phyloP scores from a whole-genome alignment of 2,888 invertebrate genomes.

The Volucella zonaria region DNA sequence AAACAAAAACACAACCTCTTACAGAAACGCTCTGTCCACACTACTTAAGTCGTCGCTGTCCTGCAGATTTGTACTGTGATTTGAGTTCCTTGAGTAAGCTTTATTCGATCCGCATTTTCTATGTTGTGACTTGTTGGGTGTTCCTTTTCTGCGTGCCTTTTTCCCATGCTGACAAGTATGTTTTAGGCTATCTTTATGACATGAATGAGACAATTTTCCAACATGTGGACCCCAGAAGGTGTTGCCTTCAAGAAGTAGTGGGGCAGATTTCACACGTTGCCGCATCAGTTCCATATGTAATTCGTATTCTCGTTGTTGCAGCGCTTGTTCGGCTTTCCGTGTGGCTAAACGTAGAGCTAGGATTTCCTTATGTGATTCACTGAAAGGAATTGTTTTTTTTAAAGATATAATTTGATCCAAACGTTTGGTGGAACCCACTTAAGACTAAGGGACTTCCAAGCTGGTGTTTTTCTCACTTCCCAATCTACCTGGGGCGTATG shows the following conservation, averaged over 20 bases:
- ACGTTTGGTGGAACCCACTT: conserved; percentile 76
- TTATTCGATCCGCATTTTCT: conserved; percentile 63
- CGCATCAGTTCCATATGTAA: conserved; percentile 82
- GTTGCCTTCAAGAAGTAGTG: conserved; percentile 80
- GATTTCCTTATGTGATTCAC: conserved; percentile 81
- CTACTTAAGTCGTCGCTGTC: conserved; percentile 81
- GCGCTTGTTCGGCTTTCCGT: conserved; percentile 81
- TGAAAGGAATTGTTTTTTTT: conserved; percentile 56
- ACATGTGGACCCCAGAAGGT: conserved; percentile 81
- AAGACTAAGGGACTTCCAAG: conserved; percentile 81
- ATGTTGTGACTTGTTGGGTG: conserved; percentile 74
- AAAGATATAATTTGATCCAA: not conserved
- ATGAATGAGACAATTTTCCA: conserved; percentile 80
- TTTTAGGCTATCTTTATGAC: conserved; percentile 78
- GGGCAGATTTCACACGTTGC: conserved; percentile 81
- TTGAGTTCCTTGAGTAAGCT: conserved; percentile 76
- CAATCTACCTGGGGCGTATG: conserved; percentile 79
- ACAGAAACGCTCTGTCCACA: conserved; percentile 80
- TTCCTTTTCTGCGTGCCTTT: conserved; percentile 35
- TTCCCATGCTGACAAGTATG: conserved; percentile 76
- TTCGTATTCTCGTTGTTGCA: conserved; percentile 81
- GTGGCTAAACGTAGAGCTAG: conserved; percentile 80
- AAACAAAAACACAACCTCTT: conserved; percentile 25
- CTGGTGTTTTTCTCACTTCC: conserved; percentile 82
- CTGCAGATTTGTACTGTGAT: conserved; percentile 68